Evolutionary conservation across 92 coral and sea anemone genomes (phyloP), one percentile per base, ranked within the genome.

Genomic region (Epizoanthus ramosus): DNA sequence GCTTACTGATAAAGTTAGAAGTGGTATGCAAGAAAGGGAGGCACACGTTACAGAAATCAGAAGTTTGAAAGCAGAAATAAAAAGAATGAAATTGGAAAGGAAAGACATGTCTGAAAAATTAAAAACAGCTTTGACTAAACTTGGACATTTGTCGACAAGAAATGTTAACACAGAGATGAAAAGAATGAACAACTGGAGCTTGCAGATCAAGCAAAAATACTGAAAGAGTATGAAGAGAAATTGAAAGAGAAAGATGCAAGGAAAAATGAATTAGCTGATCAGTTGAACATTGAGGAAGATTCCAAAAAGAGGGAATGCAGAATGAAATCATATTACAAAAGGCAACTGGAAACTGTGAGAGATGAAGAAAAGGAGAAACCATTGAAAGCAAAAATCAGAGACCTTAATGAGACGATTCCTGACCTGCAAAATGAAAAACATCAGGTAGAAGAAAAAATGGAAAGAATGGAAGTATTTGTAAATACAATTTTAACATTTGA

Each of bases 1-100:
- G 53, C 79, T 73, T 45, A 73, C 41, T 73, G 79, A 71, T 1
- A 71, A 73, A 63, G 79, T 73, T 61, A 45, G 59, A 63, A 61
- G 24, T 1, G 79, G 24, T 73, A 41, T 41, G 53, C 37, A 63
- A 43, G 79, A 53, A 43, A 72, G 79, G 58, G 35, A 72, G 37
- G 79, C 63, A n/a, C n/a, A 73, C 53, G 59, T 43, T 43, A 41
- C 59, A 73, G 79, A 73, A 73, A 73, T 73, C 12, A 21, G 25
- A 73, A 19, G 13, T 61, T 73, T 73, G 35, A 52, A 61, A 45
- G 13, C 33, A 39, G 79, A 73, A 45, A 71, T 33, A 9, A 71
- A 71, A 71, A 71, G 58, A 71, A 43, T 71, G 50, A 71, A 71
- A 71, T 39, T 33, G 47, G 75, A 71, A 39, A 18, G 75, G 75